Evolutionary conservation across 2,113 vertebrate genomes (phyloP).

Genomic region (Vanacampus margaritifer): DNA sequence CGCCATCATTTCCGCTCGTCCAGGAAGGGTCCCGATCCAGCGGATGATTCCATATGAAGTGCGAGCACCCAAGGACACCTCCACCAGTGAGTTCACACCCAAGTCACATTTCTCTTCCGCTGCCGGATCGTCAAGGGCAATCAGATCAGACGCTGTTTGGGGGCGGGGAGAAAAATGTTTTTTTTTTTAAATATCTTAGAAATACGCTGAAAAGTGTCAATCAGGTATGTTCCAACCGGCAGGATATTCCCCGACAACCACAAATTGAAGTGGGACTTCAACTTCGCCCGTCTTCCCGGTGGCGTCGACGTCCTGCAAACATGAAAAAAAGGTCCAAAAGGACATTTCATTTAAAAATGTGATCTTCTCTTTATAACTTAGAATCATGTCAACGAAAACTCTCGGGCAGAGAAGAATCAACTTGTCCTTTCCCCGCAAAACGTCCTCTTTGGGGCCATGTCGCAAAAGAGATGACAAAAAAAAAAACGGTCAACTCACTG

Average conservation of each 20-base stretch:
- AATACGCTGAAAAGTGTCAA: not conserved
- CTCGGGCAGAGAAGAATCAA: too few relatives aligned
- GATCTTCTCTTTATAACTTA: too few relatives aligned
- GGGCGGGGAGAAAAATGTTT: not conserved
- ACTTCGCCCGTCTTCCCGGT: constrained; percentile 59
- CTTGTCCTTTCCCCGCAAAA: too few relatives aligned
- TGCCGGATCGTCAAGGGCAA: not conserved
- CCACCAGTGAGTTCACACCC: constrained; percentile 74
- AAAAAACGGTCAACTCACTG: constrained; percentile 45
- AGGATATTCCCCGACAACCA: constrained; percentile 70
- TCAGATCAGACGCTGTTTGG: constrained; percentile 15
- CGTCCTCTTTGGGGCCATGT: too few relatives aligned
- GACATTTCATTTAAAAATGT: not conserved
- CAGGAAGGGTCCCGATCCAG: constrained; percentile 77
- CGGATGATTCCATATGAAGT: constrained; percentile 76
- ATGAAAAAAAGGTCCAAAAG: not conserved
- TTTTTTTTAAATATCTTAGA: not conserved
- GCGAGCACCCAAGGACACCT: constrained; percentile 67
- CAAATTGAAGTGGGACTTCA: constrained; percentile 62
- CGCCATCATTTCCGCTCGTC: constrained; percentile 52
- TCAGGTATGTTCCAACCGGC: constrained; percentile 50
- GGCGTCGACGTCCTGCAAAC: constrained; percentile 71
- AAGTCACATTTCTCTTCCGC: not conserved
- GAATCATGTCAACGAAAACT: too few relatives aligned
- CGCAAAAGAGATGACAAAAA: too few relatives aligned